Conservation (phyloP, 2,888 invertebrate species). For the Frankliniella fusca region DNA sequence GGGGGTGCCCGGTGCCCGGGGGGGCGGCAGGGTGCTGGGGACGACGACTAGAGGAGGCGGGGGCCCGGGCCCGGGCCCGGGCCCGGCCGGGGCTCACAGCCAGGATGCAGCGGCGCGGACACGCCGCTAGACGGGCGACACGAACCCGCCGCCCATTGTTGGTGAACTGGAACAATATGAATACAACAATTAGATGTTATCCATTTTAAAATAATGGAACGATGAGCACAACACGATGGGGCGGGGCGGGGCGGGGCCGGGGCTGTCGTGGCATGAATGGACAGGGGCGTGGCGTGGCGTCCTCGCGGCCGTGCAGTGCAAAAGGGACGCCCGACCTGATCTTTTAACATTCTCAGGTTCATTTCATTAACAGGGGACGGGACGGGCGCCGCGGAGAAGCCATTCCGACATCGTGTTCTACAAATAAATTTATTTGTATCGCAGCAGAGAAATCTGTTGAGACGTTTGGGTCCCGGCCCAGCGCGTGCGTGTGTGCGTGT, state of each 20-base stretch:
- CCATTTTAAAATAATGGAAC: not conserved
- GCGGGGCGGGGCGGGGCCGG: too few relatives aligned
- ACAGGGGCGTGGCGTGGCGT: not conserved
- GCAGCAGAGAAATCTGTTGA: constrained; percentile 11
- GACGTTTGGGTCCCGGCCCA: not conserved
- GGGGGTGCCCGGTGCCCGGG: too few relatives aligned
- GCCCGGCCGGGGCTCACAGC: constrained; percentile 36
- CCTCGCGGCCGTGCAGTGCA: not conserved
- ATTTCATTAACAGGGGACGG: too few relatives aligned
- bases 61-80: constrained; percentile 7
- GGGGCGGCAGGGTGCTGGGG: not conserved
- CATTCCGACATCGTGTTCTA: constrained; percentile 2
- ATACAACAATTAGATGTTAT: constrained; percentile 28
- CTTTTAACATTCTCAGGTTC: too few relatives aligned
- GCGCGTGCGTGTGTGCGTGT: not conserved
- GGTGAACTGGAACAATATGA: constrained; percentile 62
- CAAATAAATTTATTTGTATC: constrained; percentile 25
- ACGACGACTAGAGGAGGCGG: constrained; percentile 6
- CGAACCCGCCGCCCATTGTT: constrained; percentile 67
- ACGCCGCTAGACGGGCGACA: constrained; percentile 61
- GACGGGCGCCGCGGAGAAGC: too few relatives aligned
- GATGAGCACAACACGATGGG: not conserved
- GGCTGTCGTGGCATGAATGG: not conserved
- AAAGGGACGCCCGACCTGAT: too few relatives aligned
- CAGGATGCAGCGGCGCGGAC: constrained; percentile 41